Evolutionary conservation across 2,888 invertebrate species (phyloP).

Genomic region (Zelleria hepariella): DNA sequence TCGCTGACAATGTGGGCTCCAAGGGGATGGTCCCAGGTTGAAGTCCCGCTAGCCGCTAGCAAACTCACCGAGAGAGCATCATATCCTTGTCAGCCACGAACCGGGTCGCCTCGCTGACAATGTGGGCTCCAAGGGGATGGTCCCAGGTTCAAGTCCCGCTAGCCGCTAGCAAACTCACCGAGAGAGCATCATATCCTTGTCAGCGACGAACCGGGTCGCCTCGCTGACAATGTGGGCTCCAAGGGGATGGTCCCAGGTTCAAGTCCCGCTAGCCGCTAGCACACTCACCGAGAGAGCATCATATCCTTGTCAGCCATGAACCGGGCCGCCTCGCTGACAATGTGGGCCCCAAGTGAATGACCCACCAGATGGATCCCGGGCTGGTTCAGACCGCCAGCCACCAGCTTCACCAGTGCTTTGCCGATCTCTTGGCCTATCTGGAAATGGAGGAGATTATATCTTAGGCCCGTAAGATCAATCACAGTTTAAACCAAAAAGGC

Average conservation of each 20-base stretch:
- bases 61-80: too few relatives aligned
- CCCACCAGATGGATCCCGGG: conserved; percentile 67
- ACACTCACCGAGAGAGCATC: conserved; percentile 36
- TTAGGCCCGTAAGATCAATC: too few relatives aligned
- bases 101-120: conserved; percentile 66
- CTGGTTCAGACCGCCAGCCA: conserved; percentile 57
- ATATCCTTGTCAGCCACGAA: conserved; percentile 39
- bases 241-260: too few relatives aligned
- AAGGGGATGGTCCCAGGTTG: conserved; percentile 60
- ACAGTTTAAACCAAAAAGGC: too few relatives aligned
- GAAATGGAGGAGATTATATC: conserved; percentile 8
- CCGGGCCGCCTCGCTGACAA: conserved; percentile 66
- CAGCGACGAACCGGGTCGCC: too few relatives aligned
- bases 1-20: conserved; percentile 71
- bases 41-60: too few relatives aligned
- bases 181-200: too few relatives aligned
- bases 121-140: conserved; percentile 71
- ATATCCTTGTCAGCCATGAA: conserved; percentile 33
- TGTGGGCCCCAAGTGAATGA: conserved; percentile 71
- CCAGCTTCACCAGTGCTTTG: conserved; percentile 50
- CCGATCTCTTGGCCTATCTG: conserved; percentile 55
- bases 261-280: too few relatives aligned
- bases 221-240: too few relatives aligned
- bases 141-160: too few relatives aligned
- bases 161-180: too few relatives aligned